Conservation (phyloP, 92 coral and sea anemone genomes). For the Ricordea florida region DNA sequence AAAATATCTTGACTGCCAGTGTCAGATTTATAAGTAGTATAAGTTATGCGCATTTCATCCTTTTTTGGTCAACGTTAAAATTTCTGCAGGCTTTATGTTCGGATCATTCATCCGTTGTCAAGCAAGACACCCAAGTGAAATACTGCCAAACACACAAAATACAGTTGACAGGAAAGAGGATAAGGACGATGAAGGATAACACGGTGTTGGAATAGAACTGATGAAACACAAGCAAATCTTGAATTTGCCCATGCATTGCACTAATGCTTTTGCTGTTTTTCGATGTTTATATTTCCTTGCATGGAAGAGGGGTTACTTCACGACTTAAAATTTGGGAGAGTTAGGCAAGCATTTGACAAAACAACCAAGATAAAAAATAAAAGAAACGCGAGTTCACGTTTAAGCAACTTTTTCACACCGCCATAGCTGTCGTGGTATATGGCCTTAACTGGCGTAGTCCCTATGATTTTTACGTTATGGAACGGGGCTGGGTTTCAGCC, state of each 20-base stretch:
- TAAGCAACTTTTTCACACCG: too few relatives aligned
- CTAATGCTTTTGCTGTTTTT: background rate
- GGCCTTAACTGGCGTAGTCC: conserved; percentile 4
- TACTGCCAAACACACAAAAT: too few relatives aligned
- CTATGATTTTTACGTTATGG: background rate
- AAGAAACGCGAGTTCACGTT: too few relatives aligned
- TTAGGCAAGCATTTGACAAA: background rate
- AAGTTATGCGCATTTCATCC: too few relatives aligned
- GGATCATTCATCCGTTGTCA: too few relatives aligned
- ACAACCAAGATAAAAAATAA: background rate
- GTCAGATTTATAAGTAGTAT: too few relatives aligned
- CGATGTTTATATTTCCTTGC: background rate
- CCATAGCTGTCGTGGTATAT: conserved; percentile 6
- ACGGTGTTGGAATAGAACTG: background rate
- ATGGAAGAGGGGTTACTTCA: background rate
- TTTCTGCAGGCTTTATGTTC: too few relatives aligned
- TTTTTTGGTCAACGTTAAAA: too few relatives aligned
- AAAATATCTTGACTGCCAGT: too few relatives aligned
- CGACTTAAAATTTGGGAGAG: background rate
- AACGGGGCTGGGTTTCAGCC: background rate
- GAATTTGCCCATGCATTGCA: background rate
- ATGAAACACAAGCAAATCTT: background rate
- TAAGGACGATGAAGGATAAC: too few relatives aligned
- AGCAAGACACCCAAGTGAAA: too few relatives aligned
- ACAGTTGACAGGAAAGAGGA: too few relatives aligned